phyloP scores from a whole-genome alignment of 2,113 vertebrate genomes.

The Barnardius zonarius region DNA sequence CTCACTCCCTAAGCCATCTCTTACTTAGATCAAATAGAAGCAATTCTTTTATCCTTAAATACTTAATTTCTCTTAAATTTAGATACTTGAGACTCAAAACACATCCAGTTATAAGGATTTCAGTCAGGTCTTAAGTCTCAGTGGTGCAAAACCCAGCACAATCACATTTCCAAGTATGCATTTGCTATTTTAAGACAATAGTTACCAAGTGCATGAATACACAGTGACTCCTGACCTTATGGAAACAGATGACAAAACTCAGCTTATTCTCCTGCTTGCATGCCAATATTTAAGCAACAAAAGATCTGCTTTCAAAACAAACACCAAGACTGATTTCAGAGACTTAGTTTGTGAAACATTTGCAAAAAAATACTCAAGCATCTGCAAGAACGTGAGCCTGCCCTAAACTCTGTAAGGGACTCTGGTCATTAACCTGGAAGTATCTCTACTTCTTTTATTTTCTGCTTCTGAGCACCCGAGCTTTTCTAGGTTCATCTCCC shows the following conservation, averaged over 20 bases:
- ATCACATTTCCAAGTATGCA: not conserved
- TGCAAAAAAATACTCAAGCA: not conserved
- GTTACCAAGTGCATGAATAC: fast-evolving
- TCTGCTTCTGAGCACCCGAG: not conserved
- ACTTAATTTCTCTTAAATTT: not conserved
- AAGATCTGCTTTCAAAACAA: not conserved
- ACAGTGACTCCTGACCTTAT: not conserved
- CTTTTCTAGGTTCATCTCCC: not conserved
- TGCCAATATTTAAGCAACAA: not conserved
- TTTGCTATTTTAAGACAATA: not conserved
- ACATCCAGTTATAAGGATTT: not conserved
- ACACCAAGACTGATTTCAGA: not conserved
- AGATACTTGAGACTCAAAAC: not conserved
- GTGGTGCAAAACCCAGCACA: not conserved
- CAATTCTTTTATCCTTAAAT: not conserved
- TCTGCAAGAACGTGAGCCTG: fast-evolving
- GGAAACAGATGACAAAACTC: not conserved
- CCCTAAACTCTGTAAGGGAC: not conserved
- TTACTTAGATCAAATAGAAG: not conserved
- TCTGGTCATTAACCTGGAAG: fast-evolving
- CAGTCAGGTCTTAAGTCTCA: not conserved
- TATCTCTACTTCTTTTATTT: not conserved
- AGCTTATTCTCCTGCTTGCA: not conserved
- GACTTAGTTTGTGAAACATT: not conserved
- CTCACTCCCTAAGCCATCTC: not conserved